A percentile compares a stretch with the other conserved stretches of the same genome.
Evolutionary conservation across 2,888 invertebrate species (phyloP).

Genomic region (Asteroscopus sphinx): DNA sequence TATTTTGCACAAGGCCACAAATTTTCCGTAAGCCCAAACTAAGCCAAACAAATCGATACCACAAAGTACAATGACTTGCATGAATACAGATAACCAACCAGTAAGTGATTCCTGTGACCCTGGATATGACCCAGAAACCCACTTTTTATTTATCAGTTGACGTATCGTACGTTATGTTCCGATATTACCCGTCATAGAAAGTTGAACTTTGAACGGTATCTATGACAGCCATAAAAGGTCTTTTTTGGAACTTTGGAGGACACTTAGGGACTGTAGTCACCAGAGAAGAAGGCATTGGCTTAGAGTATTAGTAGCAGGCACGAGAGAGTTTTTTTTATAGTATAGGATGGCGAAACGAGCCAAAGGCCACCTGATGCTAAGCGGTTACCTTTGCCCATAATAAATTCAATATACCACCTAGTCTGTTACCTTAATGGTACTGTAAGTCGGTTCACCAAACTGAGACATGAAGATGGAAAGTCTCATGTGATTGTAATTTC

Average conservation of each 20-base stretch:
- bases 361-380: too few relatives aligned
- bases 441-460: too few relatives aligned
- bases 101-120: slow-evolving; percentile 47
- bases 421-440: too few relatives aligned
- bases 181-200: slow-evolving; percentile 26
- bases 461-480: too few relatives aligned
- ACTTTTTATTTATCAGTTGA: slow-evolving; percentile 49
- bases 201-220: slow-evolving; percentile 25
- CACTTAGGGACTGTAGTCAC: too few relatives aligned
- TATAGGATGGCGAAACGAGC: too few relatives aligned
- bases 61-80: slow-evolving; percentile 51
- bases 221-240: slow-evolving; percentile 6
- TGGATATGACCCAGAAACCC: slow-evolving; percentile 52
- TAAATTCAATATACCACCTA: too few relatives aligned
- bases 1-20: background rate
- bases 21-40: slow-evolving; percentile 5
- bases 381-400: too few relatives aligned
- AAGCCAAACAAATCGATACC: slow-evolving; percentile 30
- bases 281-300: too few relatives aligned
- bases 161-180: slow-evolving; percentile 37
- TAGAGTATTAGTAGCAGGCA: too few relatives aligned
- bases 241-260: background rate
- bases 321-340: too few relatives aligned
- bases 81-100: slow-evolving; percentile 36
- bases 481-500: too few relatives aligned